phyloP scores from a whole-genome alignment of 2,888 invertebrate species.

The Lacanobia wlatinum region DNA sequence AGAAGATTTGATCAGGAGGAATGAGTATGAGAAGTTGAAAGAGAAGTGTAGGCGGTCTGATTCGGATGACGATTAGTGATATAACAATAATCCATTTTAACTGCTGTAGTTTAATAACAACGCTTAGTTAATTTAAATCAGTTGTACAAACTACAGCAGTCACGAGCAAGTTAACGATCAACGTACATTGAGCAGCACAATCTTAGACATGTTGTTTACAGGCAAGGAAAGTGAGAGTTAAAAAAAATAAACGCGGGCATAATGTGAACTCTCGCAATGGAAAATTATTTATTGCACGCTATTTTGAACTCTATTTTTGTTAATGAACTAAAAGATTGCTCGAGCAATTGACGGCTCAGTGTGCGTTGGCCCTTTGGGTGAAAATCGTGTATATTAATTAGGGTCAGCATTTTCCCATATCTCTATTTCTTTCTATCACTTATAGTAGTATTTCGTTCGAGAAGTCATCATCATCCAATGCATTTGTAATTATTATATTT shows the following conservation, averaged over 20 bases:
- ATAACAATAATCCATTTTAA: not conserved
- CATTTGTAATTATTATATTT: too few relatives aligned
- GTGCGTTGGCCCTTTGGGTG: not conserved
- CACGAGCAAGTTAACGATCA: too few relatives aligned
- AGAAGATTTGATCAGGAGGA: conserved; percentile 82
- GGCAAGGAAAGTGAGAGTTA: not conserved
- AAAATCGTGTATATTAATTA: not conserved
- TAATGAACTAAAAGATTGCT: not conserved
- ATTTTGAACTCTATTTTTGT: not conserved
- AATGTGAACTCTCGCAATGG: not conserved
- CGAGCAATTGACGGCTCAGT: too few relatives aligned
- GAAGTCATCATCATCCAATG: not conserved
- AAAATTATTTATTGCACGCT: not conserved
- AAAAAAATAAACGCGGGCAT: not conserved
- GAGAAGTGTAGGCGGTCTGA: conserved; percentile 80
- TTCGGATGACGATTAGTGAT: conserved; percentile 77
- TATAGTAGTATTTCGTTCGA: not conserved
- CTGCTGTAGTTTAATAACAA: not conserved
- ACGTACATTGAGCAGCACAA: not conserved
- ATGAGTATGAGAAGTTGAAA: conserved; percentile 85
- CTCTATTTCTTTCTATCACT: conserved; percentile 6
- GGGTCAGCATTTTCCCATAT: not conserved
- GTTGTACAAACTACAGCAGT: too few relatives aligned
- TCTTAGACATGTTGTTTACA: not conserved
- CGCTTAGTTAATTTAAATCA: too few relatives aligned